Evolutionary conservation across 2,113 vertebrate genomes (phyloP).

Genomic region (Sphyrna mokarran): DNA sequence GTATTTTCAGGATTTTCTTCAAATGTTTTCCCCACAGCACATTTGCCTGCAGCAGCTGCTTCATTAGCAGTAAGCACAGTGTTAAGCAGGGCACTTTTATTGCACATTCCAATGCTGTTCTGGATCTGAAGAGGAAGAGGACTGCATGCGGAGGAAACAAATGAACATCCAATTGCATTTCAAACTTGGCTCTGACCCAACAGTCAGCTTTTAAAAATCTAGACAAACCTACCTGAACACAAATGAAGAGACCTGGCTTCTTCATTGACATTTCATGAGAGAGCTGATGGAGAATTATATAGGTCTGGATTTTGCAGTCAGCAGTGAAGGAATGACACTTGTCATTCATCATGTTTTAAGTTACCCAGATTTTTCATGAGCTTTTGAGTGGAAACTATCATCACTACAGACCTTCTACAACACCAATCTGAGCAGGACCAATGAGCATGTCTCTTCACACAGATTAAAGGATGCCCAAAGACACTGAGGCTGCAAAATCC

Average conservation of each 20-base stretch:
- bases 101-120: constrained; percentile 7
- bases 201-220: background rate
- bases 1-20: background rate
- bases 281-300: background rate
- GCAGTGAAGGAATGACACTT: background rate
- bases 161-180: background rate
- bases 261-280: background rate
- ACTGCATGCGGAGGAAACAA: background rate
- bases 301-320: background rate
- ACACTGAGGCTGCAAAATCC: background rate
- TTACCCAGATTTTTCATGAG: background rate
- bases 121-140: background rate
- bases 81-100: background rate
- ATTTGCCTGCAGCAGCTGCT: background rate
- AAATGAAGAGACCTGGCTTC: background rate
- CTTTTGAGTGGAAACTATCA: background rate
- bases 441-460: background rate
- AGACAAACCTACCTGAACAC: background rate
- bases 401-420: background rate
- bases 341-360: background rate
- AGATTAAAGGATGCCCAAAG: background rate
- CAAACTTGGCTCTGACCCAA: background rate
- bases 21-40: background rate
- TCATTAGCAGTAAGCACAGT: background rate
- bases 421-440: background rate